phyloP scores from a whole-genome alignment of 2,888 invertebrate species.

The Timema podura region DNA sequence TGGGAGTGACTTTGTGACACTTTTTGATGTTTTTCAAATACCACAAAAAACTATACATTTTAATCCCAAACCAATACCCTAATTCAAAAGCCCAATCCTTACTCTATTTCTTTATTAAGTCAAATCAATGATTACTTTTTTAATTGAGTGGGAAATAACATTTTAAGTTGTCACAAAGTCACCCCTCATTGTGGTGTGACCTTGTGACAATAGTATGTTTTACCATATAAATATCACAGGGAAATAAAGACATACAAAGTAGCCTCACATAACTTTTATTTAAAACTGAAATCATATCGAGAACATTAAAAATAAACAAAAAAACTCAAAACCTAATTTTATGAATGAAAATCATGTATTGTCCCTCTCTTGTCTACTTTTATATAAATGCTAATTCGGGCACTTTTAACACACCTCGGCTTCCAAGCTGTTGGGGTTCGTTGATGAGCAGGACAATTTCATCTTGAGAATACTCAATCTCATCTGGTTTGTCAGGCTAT shows the following conservation, averaged over 20 bases:
- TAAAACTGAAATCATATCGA: background rate
- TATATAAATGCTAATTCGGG: background rate
- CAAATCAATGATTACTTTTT: background rate
- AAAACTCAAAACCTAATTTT: background rate
- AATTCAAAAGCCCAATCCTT: background rate
- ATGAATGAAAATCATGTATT: too few species aligned
- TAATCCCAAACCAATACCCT: background rate
- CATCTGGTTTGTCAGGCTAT: background rate
- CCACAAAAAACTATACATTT: background rate
- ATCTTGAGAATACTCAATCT: conserved; percentile 9
- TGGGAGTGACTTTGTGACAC: background rate
- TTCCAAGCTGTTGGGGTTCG: background rate
- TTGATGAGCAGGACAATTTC: conserved; percentile 10
- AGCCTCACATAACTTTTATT: background rate
- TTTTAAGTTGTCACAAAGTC: conserved; percentile 7
- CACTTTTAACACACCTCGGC: conserved; percentile 1
- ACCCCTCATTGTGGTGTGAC: conserved; percentile 6
- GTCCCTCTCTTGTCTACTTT: background rate
- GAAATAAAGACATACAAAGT: background rate
- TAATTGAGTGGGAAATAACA: background rate
- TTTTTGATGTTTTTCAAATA: conserved; percentile 7
- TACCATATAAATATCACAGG: background rate
- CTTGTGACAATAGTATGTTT: background rate
- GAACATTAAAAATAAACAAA: background rate
- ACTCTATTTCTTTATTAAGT: background rate